A percentile compares a stretch with the other conserved stretches of the same genome.
Evolutionary conservation across 2,113 vertebrate species (phyloP).

Genomic region (Mus pahari): DNA sequence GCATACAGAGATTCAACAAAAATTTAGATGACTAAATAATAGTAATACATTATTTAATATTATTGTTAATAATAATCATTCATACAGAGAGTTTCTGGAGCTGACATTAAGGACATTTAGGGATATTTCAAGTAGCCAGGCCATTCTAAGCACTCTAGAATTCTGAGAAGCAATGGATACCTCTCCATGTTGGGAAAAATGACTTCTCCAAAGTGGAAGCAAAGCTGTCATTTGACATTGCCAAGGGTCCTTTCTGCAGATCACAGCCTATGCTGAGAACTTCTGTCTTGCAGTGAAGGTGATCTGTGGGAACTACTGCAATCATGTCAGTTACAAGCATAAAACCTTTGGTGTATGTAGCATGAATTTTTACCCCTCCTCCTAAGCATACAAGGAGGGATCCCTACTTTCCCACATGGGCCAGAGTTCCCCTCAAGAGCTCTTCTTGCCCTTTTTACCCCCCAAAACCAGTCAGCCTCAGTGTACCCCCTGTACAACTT

Average conservation of each 20-base stretch:
- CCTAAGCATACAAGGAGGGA: background rate
- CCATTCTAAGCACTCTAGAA: background rate
- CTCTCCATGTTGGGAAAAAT: background rate
- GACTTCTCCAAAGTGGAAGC: background rate
- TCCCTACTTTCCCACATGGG: background rate
- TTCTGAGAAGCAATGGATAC: background rate
- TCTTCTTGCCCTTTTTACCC: background rate
- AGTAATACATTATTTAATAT: background rate
- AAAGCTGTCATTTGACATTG: background rate
- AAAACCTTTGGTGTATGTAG: background rate
- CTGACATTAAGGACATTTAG: background rate
- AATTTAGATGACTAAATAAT: background rate
- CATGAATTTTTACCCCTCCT: background rate
- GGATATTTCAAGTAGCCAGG: background rate
- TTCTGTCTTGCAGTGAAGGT: background rate
- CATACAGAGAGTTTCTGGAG: background rate
- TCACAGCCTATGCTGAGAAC: background rate
- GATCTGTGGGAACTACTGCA: background rate
- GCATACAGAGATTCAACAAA: background rate
- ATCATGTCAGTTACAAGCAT: background rate
- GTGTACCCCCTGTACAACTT: background rate
- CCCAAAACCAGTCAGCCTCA: background rate
- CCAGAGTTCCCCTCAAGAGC: background rate
- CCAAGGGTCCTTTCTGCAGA: background rate
- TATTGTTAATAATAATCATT: background rate